Conservation (phyloP, 2,888 invertebrate genomes). For the Spisula solida region DNA sequence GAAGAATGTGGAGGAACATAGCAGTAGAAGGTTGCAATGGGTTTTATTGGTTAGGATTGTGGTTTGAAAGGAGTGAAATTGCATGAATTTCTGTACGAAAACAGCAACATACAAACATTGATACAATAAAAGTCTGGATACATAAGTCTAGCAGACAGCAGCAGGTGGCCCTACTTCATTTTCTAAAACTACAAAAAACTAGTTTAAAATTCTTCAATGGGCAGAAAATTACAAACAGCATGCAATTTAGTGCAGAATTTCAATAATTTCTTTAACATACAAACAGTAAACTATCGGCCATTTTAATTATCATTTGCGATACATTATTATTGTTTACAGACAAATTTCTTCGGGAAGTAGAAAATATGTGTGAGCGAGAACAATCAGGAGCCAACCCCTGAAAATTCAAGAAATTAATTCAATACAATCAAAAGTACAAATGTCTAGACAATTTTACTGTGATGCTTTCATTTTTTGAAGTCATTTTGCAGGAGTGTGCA, state of each 20-base stretch:
- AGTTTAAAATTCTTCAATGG: neutral
- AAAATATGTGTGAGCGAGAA: neutral
- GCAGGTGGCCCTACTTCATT: neutral
- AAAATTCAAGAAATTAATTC: neutral
- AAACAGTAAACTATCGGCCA: conserved; percentile 1
- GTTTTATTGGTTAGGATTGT: too few species aligned
- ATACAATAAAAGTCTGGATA: too few species aligned
- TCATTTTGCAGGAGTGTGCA: neutral
- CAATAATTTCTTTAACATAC: neutral
- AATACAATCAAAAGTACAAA: neutral
- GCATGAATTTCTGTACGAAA: too few species aligned
- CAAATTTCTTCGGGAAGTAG: neutral
- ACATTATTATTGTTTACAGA: neutral
- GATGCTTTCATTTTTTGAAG: neutral
- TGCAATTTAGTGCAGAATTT: neutral
- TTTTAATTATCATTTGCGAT: neutral
- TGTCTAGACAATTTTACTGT: neutral
- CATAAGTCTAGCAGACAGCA: neutral
- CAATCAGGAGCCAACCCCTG: neutral
- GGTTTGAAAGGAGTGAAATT: too few species aligned
- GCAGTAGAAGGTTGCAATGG: too few species aligned
- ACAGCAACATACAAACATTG: too few species aligned
- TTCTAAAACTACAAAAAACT: neutral
- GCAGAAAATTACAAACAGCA: conserved; percentile 4
- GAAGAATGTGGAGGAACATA: too few species aligned